phyloP scores from a whole-genome alignment of 2,888 invertebrate genomes.

The Chalcis sispes region DNA sequence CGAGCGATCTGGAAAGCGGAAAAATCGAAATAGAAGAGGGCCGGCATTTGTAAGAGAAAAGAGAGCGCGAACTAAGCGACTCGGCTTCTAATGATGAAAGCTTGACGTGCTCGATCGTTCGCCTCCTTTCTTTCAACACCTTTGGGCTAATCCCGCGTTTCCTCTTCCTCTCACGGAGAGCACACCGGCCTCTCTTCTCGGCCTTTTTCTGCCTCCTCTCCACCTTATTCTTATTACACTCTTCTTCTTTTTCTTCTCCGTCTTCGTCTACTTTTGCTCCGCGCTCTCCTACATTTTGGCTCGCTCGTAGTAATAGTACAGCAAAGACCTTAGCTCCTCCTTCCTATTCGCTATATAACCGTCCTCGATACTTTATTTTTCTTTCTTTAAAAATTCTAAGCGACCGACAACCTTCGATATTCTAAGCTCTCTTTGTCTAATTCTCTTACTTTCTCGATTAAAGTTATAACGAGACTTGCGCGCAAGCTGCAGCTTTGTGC shows the following conservation, averaged over 20 bases:
- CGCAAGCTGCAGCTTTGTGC: background rate
- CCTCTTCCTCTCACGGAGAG: constrained; percentile 46
- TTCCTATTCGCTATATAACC: constrained; percentile 1
- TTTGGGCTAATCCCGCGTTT: constrained; percentile 41
- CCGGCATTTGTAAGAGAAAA: background rate
- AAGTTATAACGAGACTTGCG: constrained; percentile 14
- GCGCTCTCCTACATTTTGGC: background rate
- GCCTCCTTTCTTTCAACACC: constrained; percentile 35
- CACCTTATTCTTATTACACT: background rate
- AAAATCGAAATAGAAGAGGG: constrained; percentile 43
- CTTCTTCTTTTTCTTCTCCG: constrained; percentile 38
- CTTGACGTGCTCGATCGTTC: constrained; percentile 38
- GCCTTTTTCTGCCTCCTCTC: constrained; percentile 34
- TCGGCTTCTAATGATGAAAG: constrained; percentile 38
- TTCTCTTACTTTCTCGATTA: constrained; percentile 12
- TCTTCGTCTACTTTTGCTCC: constrained; percentile 3
- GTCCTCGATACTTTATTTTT: constrained; percentile 34
- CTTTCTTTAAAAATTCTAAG: constrained; percentile 21
- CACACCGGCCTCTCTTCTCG: background rate
- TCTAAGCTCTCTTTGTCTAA: background rate
- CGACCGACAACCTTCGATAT: background rate
- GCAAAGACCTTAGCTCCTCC: constrained; percentile 16
- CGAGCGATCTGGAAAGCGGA: constrained; percentile 24
- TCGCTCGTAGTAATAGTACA: too few relatives aligned
- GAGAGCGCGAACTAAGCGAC: background rate